Conservation (phyloP, 2,888 invertebrate genomes). For the Acrobeloides nanus region DNA sequence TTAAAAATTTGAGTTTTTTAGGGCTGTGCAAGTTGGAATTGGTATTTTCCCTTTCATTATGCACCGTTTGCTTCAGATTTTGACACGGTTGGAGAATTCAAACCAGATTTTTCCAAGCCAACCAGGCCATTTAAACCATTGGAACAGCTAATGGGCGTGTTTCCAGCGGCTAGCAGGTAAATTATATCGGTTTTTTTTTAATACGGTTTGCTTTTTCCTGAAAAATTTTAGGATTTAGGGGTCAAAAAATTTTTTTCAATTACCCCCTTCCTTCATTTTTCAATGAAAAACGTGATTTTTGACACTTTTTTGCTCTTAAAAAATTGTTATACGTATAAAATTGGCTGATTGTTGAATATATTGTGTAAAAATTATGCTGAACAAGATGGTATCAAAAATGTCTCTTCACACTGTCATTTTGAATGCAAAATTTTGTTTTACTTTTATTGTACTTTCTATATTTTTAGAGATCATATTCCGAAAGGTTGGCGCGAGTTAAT, state of each 20-base stretch:
- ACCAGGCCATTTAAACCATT: constrained; percentile 91
- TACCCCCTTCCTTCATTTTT: too few species aligned
- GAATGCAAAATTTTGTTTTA: neutral
- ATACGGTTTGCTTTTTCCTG: too few species aligned
- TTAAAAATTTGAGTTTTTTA: constrained; percentile 33
- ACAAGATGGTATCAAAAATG: neutral
- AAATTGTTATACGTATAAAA: neutral
- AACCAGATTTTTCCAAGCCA: constrained; percentile 73
- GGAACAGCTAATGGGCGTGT: constrained; percentile 98
- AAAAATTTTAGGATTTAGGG: too few species aligned
- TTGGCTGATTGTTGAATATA: neutral
- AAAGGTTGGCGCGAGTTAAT: constrained; percentile 84
- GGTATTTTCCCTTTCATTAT: constrained; percentile 99
- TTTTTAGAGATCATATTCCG: constrained; percentile 74
- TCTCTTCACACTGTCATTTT: neutral
- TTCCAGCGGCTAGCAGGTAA: constrained; percentile 80
- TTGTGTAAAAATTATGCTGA: neutral
- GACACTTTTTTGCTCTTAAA: neutral
- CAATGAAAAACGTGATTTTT: too few species aligned
- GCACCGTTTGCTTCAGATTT: constrained; percentile 99
- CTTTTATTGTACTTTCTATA: neutral
- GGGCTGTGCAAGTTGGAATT: constrained; percentile 98
- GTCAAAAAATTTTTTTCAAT: too few species aligned
- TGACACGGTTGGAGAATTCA: constrained; percentile 71
- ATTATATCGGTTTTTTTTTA: too few species aligned